phyloP scores from a whole-genome alignment of 2,888 invertebrate species.

The Lacanobia wlatinum region DNA sequence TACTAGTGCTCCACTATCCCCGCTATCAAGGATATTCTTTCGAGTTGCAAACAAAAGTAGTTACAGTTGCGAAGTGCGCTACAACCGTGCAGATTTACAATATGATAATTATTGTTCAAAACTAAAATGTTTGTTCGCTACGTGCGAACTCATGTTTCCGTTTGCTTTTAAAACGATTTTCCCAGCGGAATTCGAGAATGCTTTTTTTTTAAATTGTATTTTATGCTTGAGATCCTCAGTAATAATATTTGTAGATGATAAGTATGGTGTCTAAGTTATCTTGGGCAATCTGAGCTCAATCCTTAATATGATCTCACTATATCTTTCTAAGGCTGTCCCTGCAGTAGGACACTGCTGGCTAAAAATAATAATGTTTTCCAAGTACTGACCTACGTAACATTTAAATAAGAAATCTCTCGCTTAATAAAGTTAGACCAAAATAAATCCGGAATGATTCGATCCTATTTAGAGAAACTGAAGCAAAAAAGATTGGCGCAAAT shows the following conservation, averaged over 20 bases:
- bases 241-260: no score
- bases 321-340: no score
- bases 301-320: no score
- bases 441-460: neutral
- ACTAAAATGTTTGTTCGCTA: slow-evolving; percentile 10
- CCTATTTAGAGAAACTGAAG: neutral
- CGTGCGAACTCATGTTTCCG: slow-evolving; percentile 3
- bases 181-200: neutral
- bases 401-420: neutral
- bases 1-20: neutral
- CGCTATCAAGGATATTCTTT: slow-evolving; percentile 28
- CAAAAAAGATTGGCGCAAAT: slow-evolving; percentile 22
- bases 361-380: no score
- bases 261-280: no score
- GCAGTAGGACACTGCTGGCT: no score
- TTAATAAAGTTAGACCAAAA: neutral
- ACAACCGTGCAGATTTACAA: slow-evolving; percentile 16
- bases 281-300: no score
- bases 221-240: neutral
- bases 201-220: neutral
- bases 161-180: slow-evolving; percentile 8
- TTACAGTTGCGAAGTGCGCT: slow-evolving; percentile 16
- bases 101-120: slow-evolving; percentile 26
- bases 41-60: slow-evolving; percentile 22
- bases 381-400: neutral